Conservation (phyloP, 1,140 invertebrate genomes). For the Rhizoglyphus robini region DNA sequence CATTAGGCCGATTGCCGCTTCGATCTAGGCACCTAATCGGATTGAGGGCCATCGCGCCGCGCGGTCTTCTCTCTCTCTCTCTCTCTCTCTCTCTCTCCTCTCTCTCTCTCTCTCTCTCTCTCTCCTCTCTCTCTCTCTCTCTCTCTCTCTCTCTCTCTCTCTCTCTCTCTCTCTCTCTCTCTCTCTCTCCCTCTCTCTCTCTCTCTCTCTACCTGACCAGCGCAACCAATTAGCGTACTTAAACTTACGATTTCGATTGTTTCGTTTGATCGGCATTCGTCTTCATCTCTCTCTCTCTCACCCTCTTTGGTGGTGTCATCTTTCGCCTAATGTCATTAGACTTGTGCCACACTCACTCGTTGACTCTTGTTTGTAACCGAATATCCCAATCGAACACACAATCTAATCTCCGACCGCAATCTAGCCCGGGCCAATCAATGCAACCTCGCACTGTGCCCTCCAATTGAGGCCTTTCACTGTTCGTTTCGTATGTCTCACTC, state of each 20-base stretch:
- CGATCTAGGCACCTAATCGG: not conserved
- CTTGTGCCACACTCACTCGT: too few species aligned
- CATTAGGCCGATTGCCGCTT: not conserved
- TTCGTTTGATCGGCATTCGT: not conserved
- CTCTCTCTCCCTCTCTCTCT: not conserved
- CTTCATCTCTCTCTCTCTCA: not conserved
- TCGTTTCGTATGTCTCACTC: too few species aligned
- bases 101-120: constrained; percentile 11
- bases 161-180: not conserved
- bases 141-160: not conserved
- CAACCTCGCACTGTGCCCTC: too few species aligned
- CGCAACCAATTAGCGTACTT: too few species aligned
- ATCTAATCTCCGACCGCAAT: too few species aligned
- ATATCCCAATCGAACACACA: too few species aligned
- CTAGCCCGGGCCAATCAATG: too few species aligned
- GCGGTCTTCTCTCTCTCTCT: not conserved
- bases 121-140: not conserved
- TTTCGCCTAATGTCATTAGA: not conserved
- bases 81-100: not conserved
- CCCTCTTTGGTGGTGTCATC: not conserved
- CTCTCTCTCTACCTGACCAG: too few species aligned
- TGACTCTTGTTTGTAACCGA: too few species aligned
- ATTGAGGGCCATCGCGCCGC: not conserved
- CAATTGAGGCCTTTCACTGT: too few species aligned
- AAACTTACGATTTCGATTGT: not conserved